Conservation (phyloP, 2,113 vertebrate species). For the human (Homo sapiens) region DNA sequence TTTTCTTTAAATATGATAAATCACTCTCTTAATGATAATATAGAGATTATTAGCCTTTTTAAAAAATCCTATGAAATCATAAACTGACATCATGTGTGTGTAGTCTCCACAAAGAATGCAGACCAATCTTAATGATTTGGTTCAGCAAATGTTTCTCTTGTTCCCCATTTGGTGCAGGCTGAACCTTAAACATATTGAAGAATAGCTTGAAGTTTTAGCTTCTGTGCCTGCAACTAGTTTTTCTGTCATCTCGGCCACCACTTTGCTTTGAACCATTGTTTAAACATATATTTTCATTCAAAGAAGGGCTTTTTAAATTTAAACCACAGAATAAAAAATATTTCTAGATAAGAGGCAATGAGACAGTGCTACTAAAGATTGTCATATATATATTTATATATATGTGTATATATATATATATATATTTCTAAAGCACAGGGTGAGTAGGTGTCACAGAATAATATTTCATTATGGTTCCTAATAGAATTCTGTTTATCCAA, state of each 20-base stretch:
- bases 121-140: not conserved
- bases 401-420: no score
- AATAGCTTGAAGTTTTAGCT: not conserved
- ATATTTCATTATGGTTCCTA: not conserved
- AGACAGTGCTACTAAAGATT: not conserved
- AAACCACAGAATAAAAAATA: not conserved
- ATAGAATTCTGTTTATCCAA: not conserved
- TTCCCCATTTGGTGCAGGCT: not conserved
- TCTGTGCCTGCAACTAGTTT: not conserved
- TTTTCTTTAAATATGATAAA: constrained; percentile 3
- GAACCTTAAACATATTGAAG: not conserved
- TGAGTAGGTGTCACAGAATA: not conserved
- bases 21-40: not conserved
- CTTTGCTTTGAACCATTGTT: not conserved
- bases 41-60: not conserved
- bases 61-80: not conserved
- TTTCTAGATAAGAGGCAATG: not conserved
- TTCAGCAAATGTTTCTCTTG: not conserved
- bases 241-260: not conserved
- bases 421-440: not conserved
- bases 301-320: not conserved
- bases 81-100: not conserved
- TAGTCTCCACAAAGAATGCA: not conserved
- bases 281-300: not conserved
- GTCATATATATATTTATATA: not conserved